Evolutionary conservation across 1,140 invertebrate genomes (phyloP).

Genomic region (Drosophila grimshawi): DNA sequence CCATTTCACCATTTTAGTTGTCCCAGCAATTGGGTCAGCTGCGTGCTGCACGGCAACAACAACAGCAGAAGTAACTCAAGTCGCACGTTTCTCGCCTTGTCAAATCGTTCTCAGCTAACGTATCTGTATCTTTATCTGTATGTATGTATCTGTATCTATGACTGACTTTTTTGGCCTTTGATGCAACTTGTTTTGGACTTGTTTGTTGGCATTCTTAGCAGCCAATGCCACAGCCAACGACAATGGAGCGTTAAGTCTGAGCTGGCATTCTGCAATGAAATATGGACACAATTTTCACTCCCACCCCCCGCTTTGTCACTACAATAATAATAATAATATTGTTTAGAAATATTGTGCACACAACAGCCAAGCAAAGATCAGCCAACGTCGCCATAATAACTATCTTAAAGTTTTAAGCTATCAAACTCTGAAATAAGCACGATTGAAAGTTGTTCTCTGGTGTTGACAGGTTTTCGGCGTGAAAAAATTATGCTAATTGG

Average conservation of each 20-base stretch:
- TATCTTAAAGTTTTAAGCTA: background rate
- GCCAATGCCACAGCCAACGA: constrained; percentile 20
- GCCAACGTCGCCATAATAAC: background rate
- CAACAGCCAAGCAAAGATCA: constrained; percentile 1
- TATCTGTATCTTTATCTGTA: background rate
- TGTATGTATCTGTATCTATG: constrained; percentile 31
- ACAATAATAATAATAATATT: constrained; percentile 15
- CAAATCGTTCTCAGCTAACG: constrained; percentile 25
- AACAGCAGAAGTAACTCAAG: constrained; percentile 24
- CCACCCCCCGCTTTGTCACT: constrained; percentile 12
- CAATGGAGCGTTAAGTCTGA: constrained; percentile 29
- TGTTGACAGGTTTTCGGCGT: background rate
- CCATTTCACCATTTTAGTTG: constrained; percentile 16
- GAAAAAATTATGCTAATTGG: background rate
- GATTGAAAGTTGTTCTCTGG: background rate
- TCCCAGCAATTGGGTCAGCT: constrained; percentile 55
- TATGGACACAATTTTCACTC: constrained; percentile 11
- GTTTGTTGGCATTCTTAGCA: constrained; percentile 68
- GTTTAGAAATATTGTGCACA: constrained; percentile 16
- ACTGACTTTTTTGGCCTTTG: constrained; percentile 67
- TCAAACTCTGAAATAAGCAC: background rate
- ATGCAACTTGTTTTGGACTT: constrained; percentile 68
- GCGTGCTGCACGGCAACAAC: constrained; percentile 25
- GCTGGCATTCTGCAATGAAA: constrained; percentile 34
- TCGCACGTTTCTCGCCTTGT: constrained; percentile 26